These are phyloP conservation scores for Helarctos malayanus DNA, from an alignment of 2,797 vertebrate species.

Conservation along the genomic window DNA sequence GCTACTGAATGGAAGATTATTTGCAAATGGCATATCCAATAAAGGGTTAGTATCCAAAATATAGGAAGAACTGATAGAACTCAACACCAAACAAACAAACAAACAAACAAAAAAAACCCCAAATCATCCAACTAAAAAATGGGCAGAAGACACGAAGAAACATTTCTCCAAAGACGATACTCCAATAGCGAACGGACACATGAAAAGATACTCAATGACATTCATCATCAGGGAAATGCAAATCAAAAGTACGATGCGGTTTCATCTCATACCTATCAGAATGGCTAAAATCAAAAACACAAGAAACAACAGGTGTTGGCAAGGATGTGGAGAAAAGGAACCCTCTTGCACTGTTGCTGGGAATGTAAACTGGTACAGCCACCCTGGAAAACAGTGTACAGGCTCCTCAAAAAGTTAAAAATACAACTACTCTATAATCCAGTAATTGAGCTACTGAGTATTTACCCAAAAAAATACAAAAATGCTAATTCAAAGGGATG, in stretches of 20 bases:
- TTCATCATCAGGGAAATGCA: neutral
- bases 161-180: neutral
- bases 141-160: neutral
- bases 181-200: neutral
- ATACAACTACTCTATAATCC: neutral
- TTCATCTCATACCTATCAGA: neutral
- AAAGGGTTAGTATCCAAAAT: neutral
- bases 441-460: neutral
- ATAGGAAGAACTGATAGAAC: neutral
- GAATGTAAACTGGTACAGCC: neutral
- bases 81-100: neutral
- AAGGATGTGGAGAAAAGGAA: neutral
- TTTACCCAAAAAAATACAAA: neutral
- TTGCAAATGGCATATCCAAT: neutral
- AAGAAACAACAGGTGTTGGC: neutral
- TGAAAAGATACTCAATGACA: neutral
- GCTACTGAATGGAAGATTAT: neutral
- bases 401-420: neutral
- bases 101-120: no score
- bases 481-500: neutral
- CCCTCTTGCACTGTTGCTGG: neutral
- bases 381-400: neutral
- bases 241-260: neutral
- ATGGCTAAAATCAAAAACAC: neutral
- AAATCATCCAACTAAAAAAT: neutral